Evolutionary conservation across 2,797 vertebrate genomes (phyloP), one percentile per base, ranked within the genome.

Genomic region (Orestias chungarensis): DNA sequence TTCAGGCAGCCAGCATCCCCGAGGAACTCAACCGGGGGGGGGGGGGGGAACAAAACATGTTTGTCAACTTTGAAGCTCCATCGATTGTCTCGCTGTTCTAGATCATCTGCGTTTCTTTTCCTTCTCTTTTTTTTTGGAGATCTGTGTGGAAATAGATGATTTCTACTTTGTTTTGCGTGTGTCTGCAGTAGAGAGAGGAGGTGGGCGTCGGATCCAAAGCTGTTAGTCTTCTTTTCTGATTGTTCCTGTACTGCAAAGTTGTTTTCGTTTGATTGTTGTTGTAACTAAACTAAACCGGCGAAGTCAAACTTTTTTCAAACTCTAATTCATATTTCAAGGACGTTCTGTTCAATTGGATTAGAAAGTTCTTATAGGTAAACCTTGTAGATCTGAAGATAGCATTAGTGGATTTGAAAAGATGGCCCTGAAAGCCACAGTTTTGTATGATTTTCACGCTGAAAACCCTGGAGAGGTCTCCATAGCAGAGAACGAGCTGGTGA

Each of bases 391-490:
- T 20, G 42, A 0, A 38, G 20, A n/a, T 11, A 10, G 0, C 3
- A 70, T 7, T 9, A 7, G 10, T 31, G 8, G 52, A 42, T 54
- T 7, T 70, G 0, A 9, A 80, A 88, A 76, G 57, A 97, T 98
- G 97, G 95, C 97, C 79, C 78, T 97, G 71, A 95, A 93, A 81
- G 97, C 96, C 76, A 95, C 90, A 86, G 97, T 96, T 75, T 88
- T 98, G 77, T 98, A 98, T 78, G 96, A 97, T 90, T 99, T 98
- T 91, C 90, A 83, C 87, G 95, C 96, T 35, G 97, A 98, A 88
- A 99, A 98, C 87, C 95, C 95, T 3, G 96, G 96, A 0, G 97
- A 99, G 93, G 97, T 99, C 78, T 97, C 95, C 6, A 94, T 99
- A 83, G 82, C 90, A 62, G 96, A 98, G 90, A 94, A 95, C 50